phyloP scores from a whole-genome alignment of 2,888 invertebrate genomes.

The Seira sanloemensis region DNA sequence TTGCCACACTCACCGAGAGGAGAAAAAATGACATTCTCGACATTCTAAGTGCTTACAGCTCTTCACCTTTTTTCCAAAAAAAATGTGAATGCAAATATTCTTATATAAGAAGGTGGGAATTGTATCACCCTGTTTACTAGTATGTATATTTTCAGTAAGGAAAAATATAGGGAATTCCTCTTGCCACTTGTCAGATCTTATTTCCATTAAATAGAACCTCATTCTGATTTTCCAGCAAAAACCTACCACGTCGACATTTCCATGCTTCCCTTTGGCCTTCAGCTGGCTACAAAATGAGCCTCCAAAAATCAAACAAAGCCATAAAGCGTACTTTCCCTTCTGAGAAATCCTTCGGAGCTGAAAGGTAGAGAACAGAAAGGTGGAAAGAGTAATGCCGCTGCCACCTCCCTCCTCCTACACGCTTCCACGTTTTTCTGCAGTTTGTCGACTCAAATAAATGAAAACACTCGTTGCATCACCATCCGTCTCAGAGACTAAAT shows the following conservation, averaged over 20 bases:
- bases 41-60: slow-evolving; percentile 13
- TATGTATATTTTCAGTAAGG: background rate
- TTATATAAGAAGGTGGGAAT: background rate
- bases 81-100: slow-evolving; percentile 44
- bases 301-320: background rate
- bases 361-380: slow-evolving; percentile 4
- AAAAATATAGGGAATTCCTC: background rate
- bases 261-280: too few relatives aligned
- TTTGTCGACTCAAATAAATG: background rate
- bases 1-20: background rate
- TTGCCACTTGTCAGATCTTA: slow-evolving; percentile 31
- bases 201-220: background rate
- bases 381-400: background rate
- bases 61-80: slow-evolving; percentile 22
- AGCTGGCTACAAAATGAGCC: background rate
- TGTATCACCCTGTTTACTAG: background rate
- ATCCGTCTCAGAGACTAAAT: background rate
- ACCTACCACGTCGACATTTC: background rate
- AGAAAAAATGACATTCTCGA: background rate
- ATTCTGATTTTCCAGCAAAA: background rate
- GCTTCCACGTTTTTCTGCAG: background rate
- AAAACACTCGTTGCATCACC: background rate
- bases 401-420: background rate
- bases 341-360: background rate
- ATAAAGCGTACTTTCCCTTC: background rate